These are phyloP conservation scores for Caenorhabditis sulstoni DNA, from an alignment of 2,888 invertebrate species.

Conservation along the genomic window DNA sequence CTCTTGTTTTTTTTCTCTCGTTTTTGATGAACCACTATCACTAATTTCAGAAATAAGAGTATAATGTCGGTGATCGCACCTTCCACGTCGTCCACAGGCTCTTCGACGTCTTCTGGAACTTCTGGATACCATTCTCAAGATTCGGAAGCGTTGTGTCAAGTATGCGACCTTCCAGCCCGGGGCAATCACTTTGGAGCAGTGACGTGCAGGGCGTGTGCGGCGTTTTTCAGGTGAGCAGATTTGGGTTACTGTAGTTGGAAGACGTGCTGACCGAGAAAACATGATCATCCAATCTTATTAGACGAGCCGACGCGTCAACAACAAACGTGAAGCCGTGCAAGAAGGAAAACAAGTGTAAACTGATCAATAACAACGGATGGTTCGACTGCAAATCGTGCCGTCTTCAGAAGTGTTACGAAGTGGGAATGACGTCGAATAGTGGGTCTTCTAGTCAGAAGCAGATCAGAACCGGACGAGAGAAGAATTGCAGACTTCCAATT, in stretches of 20 bases:
- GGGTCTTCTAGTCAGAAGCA: neutral
- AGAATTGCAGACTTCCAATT: conserved; percentile 37
- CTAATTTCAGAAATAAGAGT: too few relatives aligned
- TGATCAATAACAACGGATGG: conserved; percentile 48
- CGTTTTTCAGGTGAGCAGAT: conserved; percentile 26
- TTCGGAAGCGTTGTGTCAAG: neutral
- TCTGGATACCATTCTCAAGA: neutral
- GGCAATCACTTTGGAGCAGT: conserved; percentile 41
- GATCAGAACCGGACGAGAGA: neutral
- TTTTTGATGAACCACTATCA: too few relatives aligned
- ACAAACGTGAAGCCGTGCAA: conserved; percentile 34
- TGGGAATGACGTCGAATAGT: conserved; percentile 38
- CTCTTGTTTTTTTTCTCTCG: too few relatives aligned
- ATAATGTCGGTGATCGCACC: too few relatives aligned
- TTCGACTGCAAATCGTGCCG: conserved; percentile 43
- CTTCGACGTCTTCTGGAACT: too few relatives aligned
- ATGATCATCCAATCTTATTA: neutral
- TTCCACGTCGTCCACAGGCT: neutral
- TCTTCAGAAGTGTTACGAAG: conserved; percentile 41
- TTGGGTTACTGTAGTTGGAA: neutral
- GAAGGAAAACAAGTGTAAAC: conserved; percentile 29
- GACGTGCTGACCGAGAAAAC: neutral
- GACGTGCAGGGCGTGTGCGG: conserved; percentile 37
- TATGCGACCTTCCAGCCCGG: conserved; percentile 17
- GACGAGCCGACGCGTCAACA: conserved; percentile 17